Base-by-base conservation (phyloP, 2,888 invertebrate species). In the Epicampocera succincta region DNA sequence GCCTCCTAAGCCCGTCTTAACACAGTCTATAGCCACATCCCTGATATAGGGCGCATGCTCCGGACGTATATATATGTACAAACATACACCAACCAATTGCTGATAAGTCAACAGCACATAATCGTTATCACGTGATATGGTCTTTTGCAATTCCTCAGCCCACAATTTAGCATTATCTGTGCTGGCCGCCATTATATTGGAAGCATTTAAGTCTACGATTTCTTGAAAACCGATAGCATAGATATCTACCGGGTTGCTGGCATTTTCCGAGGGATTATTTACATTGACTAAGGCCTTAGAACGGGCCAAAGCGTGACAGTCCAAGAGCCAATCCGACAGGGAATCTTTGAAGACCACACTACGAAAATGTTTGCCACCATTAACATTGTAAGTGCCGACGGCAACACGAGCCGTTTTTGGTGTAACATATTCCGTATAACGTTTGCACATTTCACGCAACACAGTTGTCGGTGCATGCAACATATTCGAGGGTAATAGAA, bases 161-260 rank as follows among this genome's bases (percentile, higher is more conserved):
- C 99, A 99, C 72, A 95, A 93, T 89, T 95, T 95, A 63, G 97
- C 96, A 91, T 98, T 98, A 85, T 96, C 96, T 5, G 95, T 95
- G 90, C 97, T 96, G 29, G 98, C 97, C 84, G 97, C 98, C 93
- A 99, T 95, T 85, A 99, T 99, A 90, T 99, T 99, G 85, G 97
- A 96, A 3, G 99, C 99, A 93, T 98, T 99, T 85, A 99, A 92
- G 92, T 99, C 99, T 11, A 99, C 99, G 85, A 99, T 99, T 93
- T 99, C 99, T 91, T 99, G 98, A 92, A 99, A 99, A 17, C 99
- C 99, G 89, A 99, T 96, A 0, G 98, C 99, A 92, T 96, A 99
- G 80, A 99, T 96, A 91, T 99, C 99, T 66, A 96, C 95, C 17
- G 97, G 90, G 66, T 87, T 87, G 11, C 86, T 84, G 8, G 86